A percentile compares a stretch with the other conserved stretches of the same genome.
phyloP scores from a whole-genome alignment of 2,888 invertebrate genomes.

The Polydrusus pterygomalis region DNA sequence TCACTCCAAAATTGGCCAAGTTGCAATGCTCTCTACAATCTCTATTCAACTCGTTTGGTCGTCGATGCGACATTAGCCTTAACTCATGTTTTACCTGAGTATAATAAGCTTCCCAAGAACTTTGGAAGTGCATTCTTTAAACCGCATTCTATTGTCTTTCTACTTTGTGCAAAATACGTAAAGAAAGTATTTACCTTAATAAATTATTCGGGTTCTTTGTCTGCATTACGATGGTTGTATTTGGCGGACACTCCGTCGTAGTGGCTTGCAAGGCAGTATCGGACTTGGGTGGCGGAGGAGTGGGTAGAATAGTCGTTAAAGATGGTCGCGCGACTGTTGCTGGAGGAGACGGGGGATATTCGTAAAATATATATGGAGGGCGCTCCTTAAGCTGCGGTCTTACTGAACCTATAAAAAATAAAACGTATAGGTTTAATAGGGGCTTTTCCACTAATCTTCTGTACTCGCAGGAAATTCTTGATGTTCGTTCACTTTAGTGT shows the following conservation, averaged over 20 bases:
- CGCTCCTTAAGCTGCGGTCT: conserved; percentile 82
- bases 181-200: conserved; percentile 37
- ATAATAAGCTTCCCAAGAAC: no score
- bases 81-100: no score
- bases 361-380: conserved; percentile 78
- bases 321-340: conserved; percentile 63
- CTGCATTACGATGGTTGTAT: conserved; percentile 71
- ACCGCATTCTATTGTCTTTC: no score
- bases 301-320: conserved; percentile 67
- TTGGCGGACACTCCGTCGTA: conserved; percentile 86
- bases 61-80: no score
- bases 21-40: no score
- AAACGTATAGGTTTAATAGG: background rate
- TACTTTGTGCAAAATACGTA: background rate
- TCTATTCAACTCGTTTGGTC: no score
- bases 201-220: conserved; percentile 55
- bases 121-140: no score
- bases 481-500: no score
- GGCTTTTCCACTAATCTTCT: no score
- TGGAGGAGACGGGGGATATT: conserved; percentile 71
- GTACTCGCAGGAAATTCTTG: no score
- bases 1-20: no score
- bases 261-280: conserved; percentile 73
- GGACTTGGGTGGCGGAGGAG: conserved; percentile 74
- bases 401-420: conserved; percentile 79